phyloP scores from a whole-genome alignment of 2,888 invertebrate species.

The Neria commutata region DNA sequence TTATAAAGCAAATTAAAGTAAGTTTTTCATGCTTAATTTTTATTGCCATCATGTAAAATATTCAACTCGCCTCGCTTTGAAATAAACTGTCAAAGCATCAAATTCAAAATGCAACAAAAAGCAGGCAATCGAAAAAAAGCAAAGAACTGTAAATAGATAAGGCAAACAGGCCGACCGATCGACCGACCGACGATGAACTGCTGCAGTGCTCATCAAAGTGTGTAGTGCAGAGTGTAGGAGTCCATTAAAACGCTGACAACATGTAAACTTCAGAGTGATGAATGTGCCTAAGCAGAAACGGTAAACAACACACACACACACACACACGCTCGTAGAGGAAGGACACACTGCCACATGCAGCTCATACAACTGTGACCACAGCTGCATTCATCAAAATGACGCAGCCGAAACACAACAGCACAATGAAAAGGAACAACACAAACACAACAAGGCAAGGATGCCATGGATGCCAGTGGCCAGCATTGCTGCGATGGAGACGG shows the following conservation, averaged over 20 bases:
- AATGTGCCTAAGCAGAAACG: constrained; percentile 43
- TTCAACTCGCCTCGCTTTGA: no score
- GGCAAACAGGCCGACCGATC: background rate
- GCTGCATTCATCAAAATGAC: constrained; percentile 26
- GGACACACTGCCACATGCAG: background rate
- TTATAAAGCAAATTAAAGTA: no score
- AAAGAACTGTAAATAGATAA: constrained; percentile 2
- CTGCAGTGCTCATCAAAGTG: background rate
- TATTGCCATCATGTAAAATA: no score
- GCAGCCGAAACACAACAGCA: constrained; percentile 13
- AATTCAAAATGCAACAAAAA: no score
- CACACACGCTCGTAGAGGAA: constrained; percentile 1
- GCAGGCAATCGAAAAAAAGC: no score
- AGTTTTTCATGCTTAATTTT: no score
- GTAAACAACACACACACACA: constrained; percentile 9
- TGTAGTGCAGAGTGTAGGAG: constrained; percentile 25
- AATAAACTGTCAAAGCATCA: no score
- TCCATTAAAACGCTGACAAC: constrained; percentile 55
- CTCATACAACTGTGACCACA: constrained; percentile 9
- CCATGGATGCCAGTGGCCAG: constrained; percentile 7
- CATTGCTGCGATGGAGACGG: constrained; percentile 16
- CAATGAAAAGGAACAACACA: constrained; percentile 10
- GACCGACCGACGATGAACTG: background rate
- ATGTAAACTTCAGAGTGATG: constrained; percentile 50
- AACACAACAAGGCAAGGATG: background rate